phyloP scores from a whole-genome alignment of 1,140 invertebrate genomes.

The Leguminivora glycinivorella region DNA sequence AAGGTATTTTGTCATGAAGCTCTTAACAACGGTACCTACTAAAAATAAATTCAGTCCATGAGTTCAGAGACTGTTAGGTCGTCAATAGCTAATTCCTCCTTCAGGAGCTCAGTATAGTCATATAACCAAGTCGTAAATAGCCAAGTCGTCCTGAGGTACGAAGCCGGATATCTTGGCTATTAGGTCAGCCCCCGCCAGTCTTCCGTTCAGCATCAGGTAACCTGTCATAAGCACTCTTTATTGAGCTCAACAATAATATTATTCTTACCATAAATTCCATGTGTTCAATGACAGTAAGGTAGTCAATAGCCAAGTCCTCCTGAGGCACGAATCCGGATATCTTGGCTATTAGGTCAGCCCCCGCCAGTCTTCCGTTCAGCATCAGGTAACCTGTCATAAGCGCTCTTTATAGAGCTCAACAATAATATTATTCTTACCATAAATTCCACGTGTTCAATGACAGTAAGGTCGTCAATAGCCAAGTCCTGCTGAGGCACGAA shows the following conservation, averaged over 20 bases:
- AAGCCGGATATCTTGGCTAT: conserved; percentile 86
- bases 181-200: conserved; percentile 79
- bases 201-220: conserved; percentile 84
- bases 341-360: conserved; percentile 81
- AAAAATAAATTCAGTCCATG: too few species aligned
- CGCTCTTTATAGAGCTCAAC: conserved; percentile 66
- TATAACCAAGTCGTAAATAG: too few species aligned
- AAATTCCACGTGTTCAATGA: conserved; percentile 86
- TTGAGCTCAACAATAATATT: background rate
- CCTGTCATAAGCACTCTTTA: conserved; percentile 82
- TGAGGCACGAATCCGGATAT: conserved; percentile 88
- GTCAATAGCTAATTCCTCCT: too few species aligned
- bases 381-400: conserved; percentile 82
- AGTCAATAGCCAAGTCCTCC: conserved; percentile 83
- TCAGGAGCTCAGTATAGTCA: too few species aligned
- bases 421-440: conserved; percentile 80
- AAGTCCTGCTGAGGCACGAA: conserved; percentile 87
- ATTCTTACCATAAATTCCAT: conserved; percentile 86
- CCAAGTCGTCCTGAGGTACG: conserved; percentile 85
- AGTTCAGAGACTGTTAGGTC: conserved; percentile 85
- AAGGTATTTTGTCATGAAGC: too few species aligned
- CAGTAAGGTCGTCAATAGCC: conserved; percentile 83
- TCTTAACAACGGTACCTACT: too few species aligned
- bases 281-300: conserved; percentile 85
- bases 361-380: conserved; percentile 82